Conservation (phyloP, 2,797 vertebrate genomes). For the Eutrigla gurnardus region DNA sequence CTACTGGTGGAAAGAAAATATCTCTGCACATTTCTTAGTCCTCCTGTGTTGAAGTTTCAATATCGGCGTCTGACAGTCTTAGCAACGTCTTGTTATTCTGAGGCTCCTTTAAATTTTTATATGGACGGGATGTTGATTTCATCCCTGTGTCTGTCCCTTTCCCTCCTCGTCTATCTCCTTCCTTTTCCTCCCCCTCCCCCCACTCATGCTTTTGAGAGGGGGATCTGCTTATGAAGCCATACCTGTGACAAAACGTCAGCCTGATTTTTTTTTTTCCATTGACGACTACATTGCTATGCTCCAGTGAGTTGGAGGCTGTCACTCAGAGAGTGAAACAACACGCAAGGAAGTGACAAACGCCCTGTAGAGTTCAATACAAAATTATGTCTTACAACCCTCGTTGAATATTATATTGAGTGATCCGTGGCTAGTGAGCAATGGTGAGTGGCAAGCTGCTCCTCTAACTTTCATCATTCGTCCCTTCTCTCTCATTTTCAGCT, state of each 20-base stretch:
- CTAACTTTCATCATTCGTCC: constrained; percentile 26
- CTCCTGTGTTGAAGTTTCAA: constrained; percentile 23
- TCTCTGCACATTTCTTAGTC: constrained; percentile 5
- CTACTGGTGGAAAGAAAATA: constrained; percentile 19
- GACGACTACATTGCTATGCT: constrained; percentile 71
- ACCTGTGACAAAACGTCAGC: constrained; percentile 73
- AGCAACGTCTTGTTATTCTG: neutral
- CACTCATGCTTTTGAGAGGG: constrained; percentile 36
- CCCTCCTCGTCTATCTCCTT: constrained; percentile 7
- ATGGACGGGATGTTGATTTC: constrained; percentile 15
- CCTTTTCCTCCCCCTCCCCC: constrained; percentile 18
- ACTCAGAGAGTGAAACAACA: constrained; percentile 70
- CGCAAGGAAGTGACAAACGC: constrained; percentile 63
- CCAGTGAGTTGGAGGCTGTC: constrained; percentile 64
- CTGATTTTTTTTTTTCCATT: constrained; percentile 69
- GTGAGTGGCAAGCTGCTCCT: constrained; percentile 41
- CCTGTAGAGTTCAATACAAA: constrained; percentile 73
- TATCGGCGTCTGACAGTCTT: constrained; percentile 12
- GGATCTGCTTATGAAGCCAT: constrained; percentile 63
- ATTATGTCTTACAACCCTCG: constrained; percentile 64
- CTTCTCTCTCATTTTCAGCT: constrained; percentile 30
- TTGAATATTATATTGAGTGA: constrained; percentile 68
- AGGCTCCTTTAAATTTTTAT: constrained; percentile 26
- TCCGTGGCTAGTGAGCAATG: constrained; percentile 55
- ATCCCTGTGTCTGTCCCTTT: constrained; percentile 23